phyloP scores from a whole-genome alignment of 2,113 vertebrate species.

The Tilapia sparmanii region DNA sequence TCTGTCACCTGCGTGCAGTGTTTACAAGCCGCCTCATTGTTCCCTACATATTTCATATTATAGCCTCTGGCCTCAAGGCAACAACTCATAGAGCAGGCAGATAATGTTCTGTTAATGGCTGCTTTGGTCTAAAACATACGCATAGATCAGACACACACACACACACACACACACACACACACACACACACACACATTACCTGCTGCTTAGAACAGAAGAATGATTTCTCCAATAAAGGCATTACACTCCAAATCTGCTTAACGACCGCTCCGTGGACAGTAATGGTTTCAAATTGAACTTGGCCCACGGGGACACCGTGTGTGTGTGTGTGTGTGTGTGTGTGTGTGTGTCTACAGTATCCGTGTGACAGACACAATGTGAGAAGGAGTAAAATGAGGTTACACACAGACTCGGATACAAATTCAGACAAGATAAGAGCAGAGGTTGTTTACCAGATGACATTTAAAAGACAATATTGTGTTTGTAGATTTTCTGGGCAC shows the following conservation, averaged over 20 bases:
- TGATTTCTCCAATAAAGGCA: conserved; percentile 72
- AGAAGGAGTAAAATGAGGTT: conserved; percentile 20
- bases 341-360: not conserved
- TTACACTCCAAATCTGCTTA: conserved; percentile 73
- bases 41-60: conserved; percentile 68
- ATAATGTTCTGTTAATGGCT: conserved; percentile 64
- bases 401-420: not conserved
- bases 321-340: not conserved
- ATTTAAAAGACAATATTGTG: conserved; percentile 8
- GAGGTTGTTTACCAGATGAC: not conserved
- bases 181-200: conserved; percentile 42
- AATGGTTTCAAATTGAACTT: conserved; percentile 73
- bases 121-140: conserved; percentile 33
- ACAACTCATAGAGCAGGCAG: conserved; percentile 48
- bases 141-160: not conserved
- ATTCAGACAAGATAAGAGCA: conserved; percentile 22
- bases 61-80: conserved; percentile 34
- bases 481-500: not conserved
- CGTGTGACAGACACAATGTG: conserved; percentile 3
- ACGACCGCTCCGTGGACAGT: conserved; percentile 66
- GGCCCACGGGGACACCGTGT: conserved; percentile 47
- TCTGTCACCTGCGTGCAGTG: conserved; percentile 43
- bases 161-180: not conserved
- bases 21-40: conserved; percentile 69
- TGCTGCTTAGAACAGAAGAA: conserved; percentile 69